Percentiles rank a stretch among this genome's conserved stretches.
Evolutionary conservation across 1,140 invertebrate species (phyloP).

Genomic region (Drosophila mojavensis): DNA sequence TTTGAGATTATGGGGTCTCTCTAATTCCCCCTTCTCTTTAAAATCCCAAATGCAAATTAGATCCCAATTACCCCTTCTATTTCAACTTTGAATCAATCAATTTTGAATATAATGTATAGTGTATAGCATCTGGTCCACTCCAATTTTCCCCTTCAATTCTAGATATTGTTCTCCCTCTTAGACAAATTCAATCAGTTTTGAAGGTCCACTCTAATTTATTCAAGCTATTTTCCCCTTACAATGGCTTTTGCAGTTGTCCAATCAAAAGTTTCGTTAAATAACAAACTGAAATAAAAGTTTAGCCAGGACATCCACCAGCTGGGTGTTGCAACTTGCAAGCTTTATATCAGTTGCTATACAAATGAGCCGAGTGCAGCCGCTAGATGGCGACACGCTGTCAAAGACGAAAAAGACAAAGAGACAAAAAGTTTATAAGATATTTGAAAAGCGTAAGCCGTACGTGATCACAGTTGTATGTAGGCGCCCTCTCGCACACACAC

Average conservation of each 20-base stretch:
- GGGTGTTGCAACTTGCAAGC: neutral
- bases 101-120: too few species aligned
- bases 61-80: too few species aligned
- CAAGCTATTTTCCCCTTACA: too few species aligned
- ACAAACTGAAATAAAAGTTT: neutral
- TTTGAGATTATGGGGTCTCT: too few species aligned
- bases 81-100: too few species aligned
- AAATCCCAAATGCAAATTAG: too few species aligned
- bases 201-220: too few species aligned
- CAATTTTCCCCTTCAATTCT: too few species aligned
- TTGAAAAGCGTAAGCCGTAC: neutral
- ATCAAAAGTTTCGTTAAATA: neutral
- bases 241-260: neutral
- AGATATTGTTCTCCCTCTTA: too few species aligned
- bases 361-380: neutral
- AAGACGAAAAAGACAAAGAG: neutral
- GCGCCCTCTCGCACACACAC: neutral
- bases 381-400: conserved; percentile 1
- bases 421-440: neutral
- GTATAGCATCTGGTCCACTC: too few species aligned
- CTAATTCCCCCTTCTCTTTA: too few species aligned
- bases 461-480: neutral
- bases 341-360: neutral
- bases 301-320: neutral
- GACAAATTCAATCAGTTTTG: too few species aligned